Conservation (phyloP, 2,888 invertebrate species). For the Protula sp. region DNA sequence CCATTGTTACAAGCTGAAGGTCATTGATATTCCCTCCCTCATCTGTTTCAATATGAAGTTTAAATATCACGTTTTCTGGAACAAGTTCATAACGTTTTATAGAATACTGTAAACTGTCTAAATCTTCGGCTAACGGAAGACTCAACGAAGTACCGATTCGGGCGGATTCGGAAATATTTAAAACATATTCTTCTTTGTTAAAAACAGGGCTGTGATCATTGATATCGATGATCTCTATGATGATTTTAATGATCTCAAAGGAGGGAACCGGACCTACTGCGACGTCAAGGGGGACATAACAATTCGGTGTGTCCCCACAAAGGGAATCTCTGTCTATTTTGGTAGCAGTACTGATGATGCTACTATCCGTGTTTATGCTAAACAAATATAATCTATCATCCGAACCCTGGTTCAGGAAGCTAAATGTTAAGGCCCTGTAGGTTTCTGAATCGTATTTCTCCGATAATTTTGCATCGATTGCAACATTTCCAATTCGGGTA, state of each 20-base stretch:
- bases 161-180: not conserved
- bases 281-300: not conserved
- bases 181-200: not conserved
- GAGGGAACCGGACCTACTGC: not conserved
- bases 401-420: not conserved
- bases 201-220: conserved; percentile 1
- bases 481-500: conserved; percentile 33
- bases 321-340: not conserved
- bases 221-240: not conserved
- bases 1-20: not conserved
- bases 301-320: not conserved
- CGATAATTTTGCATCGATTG: conserved; percentile 46
- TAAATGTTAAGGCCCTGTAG: not conserved
- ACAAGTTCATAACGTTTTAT: conserved; percentile 2
- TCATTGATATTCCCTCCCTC: not conserved
- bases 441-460: not conserved
- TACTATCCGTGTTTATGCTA: not conserved
- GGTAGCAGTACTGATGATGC: not conserved
- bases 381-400: not conserved
- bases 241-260: conserved; percentile 1
- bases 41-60: not conserved
- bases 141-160: not conserved
- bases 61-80: not conserved
- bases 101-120: not conserved
- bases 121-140: not conserved